Evolutionary conservation across 1,140 invertebrate genomes (phyloP).

Genomic region (Tetraneura akinire): DNA sequence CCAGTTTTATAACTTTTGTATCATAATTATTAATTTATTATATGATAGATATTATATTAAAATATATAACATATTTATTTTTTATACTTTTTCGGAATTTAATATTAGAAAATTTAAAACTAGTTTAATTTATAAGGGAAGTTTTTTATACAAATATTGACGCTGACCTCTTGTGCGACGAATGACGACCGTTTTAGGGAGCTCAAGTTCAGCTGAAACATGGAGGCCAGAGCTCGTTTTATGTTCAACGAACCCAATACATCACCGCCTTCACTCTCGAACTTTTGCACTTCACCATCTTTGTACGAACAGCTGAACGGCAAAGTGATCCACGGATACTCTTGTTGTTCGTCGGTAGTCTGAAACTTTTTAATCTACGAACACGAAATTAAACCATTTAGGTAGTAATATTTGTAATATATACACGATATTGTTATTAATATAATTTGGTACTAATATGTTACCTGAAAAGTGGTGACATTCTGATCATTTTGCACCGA

Average conservation of each 20-base stretch:
- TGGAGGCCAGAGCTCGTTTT: conserved; percentile 54
- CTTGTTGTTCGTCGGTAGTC: neutral
- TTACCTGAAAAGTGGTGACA: conserved; percentile 23
- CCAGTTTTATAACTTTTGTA: too few relatives aligned
- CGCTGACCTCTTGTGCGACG: conserved; percentile 40
- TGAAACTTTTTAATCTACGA: conserved; percentile 20
- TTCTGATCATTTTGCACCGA: conserved; percentile 20
- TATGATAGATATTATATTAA: too few relatives aligned
- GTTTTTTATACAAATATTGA: too few relatives aligned
- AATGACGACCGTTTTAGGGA: conserved; percentile 16
- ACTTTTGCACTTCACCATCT: conserved; percentile 42
- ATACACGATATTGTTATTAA: too few relatives aligned
- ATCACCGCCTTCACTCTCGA: conserved; percentile 44
- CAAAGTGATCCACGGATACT: conserved; percentile 20
- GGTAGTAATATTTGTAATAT: too few relatives aligned
- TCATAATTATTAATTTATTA: too few relatives aligned
- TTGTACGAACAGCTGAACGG: conserved; percentile 32
- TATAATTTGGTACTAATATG: too few relatives aligned
- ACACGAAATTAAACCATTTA: neutral
- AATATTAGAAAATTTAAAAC: too few relatives aligned
- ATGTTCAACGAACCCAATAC: conserved; percentile 55
- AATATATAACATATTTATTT: too few relatives aligned
- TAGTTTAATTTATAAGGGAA: too few relatives aligned
- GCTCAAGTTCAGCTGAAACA: conserved; percentile 54
- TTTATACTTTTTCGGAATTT: too few relatives aligned